Evolutionary conservation across 2,113 vertebrate genomes (phyloP).

Genomic region (Centropus bengalensis): DNA sequence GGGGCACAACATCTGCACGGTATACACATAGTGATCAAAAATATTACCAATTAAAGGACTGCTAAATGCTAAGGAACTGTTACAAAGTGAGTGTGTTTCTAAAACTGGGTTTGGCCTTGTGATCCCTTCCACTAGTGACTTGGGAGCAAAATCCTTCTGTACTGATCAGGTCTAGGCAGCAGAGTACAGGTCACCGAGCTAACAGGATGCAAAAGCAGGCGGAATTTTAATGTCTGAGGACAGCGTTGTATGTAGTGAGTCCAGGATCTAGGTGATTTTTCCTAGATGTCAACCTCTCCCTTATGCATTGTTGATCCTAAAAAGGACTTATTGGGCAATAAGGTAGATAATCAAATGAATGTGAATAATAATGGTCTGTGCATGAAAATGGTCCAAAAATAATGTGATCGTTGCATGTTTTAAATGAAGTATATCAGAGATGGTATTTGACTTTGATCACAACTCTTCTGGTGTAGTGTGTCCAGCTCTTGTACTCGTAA

Average conservation of each 20-base stretch:
- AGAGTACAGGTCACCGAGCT: not conserved
- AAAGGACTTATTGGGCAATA: not conserved
- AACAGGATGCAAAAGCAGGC: not conserved
- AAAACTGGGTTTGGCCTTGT: not conserved
- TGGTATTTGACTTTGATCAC: not conserved
- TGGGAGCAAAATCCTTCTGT: not conserved
- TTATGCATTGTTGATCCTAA: not conserved
- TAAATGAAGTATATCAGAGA: not conserved
- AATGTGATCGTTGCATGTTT: not conserved
- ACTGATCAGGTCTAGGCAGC: not conserved
- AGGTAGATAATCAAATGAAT: not conserved
- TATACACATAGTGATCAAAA: not conserved
- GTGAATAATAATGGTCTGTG: not conserved
- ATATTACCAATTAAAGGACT: not conserved
- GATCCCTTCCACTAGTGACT: not conserved
- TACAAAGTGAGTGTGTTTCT: not conserved
- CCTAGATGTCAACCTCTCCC: not conserved
- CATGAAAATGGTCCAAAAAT: not conserved
- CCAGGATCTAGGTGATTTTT: not conserved
- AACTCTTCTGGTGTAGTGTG: not conserved
- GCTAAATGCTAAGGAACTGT: not conserved
- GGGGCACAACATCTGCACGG: not conserved
- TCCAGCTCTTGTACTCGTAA: not conserved
- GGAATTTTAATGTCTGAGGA: not conserved
- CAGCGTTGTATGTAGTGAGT: accelerated